Conservation (phyloP, 2,113 vertebrate genomes). For the Formicarius rufipectus region DNA sequence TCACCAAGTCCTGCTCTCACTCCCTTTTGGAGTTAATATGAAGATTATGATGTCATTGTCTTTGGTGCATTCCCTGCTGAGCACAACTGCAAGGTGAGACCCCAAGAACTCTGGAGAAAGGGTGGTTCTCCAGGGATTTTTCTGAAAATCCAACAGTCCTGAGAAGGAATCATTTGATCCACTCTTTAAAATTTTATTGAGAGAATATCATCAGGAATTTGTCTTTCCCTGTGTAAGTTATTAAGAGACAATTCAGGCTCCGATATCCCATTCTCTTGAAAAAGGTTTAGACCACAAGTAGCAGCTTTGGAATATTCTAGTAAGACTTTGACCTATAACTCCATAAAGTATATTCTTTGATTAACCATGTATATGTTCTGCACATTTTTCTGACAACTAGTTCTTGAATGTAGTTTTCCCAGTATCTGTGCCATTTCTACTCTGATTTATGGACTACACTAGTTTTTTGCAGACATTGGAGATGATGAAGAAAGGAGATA, state of each 20-base stretch:
- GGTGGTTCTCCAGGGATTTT: background rate
- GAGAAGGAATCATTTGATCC: background rate
- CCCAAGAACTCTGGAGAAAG: background rate
- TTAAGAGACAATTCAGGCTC: background rate
- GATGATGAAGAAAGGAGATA: background rate
- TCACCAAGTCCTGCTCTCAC: background rate
- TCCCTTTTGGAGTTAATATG: fast-evolving
- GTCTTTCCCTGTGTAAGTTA: background rate
- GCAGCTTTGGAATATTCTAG: background rate
- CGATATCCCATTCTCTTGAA: background rate
- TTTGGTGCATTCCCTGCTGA: background rate
- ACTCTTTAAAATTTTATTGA: background rate
- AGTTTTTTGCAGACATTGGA: background rate
- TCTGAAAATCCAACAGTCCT: background rate
- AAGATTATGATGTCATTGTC: background rate
- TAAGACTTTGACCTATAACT: background rate
- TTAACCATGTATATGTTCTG: background rate
- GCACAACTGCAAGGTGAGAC: background rate
- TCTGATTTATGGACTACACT: background rate
- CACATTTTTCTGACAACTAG: background rate
- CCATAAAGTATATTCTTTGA: fast-evolving
- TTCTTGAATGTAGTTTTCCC: background rate
- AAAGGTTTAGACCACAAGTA: background rate
- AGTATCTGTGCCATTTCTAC: background rate
- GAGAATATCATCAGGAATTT: background rate